Conservation (phyloP, 2,113 vertebrate species). For the Pelobates fuscus region DNA sequence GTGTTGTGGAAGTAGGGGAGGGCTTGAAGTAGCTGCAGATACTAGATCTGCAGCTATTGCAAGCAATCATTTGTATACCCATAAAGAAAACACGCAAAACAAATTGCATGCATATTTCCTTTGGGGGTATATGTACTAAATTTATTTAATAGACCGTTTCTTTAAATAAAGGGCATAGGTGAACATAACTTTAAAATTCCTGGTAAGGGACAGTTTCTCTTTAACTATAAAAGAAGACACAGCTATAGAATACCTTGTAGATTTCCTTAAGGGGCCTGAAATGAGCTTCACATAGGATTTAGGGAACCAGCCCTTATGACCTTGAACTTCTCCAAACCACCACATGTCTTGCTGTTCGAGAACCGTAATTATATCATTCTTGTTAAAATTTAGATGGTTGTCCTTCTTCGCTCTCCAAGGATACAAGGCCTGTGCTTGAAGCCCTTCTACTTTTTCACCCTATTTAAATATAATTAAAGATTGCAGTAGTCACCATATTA, state of each 20-base stretch:
- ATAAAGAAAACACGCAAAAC: too few species aligned
- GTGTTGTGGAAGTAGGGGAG: too few species aligned
- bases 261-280: constrained; percentile 85
- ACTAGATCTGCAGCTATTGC: too few species aligned
- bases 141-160: too few species aligned
- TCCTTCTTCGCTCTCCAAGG: constrained; percentile 98
- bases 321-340: constrained; percentile 98
- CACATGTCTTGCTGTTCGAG: constrained; percentile 99
- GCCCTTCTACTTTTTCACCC: constrained; percentile 97
- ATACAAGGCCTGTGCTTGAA: constrained; percentile 95
- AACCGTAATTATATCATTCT: constrained; percentile 93
- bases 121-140: too few species aligned
- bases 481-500: not conserved
- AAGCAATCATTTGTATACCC: too few species aligned
- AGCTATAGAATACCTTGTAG: constrained; percentile 84
- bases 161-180: too few species aligned
- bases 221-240: too few species aligned
- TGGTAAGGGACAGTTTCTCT: too few species aligned
- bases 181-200: too few species aligned
- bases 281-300: constrained; percentile 98
- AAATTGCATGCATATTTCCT: too few species aligned
- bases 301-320: constrained; percentile 98
- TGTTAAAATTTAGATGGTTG: constrained; percentile 99
- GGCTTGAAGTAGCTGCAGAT: too few species aligned
- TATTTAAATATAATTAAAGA: constrained; percentile 57